These are phyloP conservation scores for Sympetrum striolatum DNA, from an alignment of 2,888 invertebrate genomes.

Conservation along the genomic window DNA sequence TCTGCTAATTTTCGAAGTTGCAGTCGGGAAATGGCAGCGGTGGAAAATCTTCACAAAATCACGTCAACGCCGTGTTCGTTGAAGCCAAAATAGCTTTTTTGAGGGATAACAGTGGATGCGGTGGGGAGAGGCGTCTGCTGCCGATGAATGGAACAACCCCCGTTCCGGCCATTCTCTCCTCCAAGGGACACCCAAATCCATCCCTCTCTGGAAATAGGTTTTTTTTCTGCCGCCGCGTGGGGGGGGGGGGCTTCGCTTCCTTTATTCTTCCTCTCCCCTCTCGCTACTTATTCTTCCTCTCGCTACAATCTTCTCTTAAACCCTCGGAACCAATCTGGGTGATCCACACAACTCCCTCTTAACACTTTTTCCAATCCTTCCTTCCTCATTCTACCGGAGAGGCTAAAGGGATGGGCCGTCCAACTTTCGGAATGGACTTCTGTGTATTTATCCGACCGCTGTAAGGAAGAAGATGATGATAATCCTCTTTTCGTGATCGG, in stretches of 20 bases:
- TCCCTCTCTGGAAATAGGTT: not conserved
- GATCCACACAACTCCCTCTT: not conserved
- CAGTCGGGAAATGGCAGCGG: no score
- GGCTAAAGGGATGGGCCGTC: no score
- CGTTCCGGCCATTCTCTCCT: not conserved
- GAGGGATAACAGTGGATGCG: not conserved
- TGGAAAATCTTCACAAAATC: no score
- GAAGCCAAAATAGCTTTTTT: not conserved
- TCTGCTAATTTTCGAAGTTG: no score
- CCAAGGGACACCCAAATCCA: not conserved
- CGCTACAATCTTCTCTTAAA: not conserved
- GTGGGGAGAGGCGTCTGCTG: not conserved
- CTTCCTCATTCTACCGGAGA: no score
- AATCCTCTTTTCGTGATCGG: no score
- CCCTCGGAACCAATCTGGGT: not conserved
- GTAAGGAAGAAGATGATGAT: no score
- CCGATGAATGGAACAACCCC: not conserved
- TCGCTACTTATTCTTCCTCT: not conserved
- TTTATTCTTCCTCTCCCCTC: not conserved
- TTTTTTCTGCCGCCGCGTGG: not conserved
- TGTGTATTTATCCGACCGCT: no score
- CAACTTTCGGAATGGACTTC: no score
- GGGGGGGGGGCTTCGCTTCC: not conserved
- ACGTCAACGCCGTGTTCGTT: no score
- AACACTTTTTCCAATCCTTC: not conserved